Conservation (phyloP, 2,888 invertebrate genomes). For the Clepsis dumicolana region DNA sequence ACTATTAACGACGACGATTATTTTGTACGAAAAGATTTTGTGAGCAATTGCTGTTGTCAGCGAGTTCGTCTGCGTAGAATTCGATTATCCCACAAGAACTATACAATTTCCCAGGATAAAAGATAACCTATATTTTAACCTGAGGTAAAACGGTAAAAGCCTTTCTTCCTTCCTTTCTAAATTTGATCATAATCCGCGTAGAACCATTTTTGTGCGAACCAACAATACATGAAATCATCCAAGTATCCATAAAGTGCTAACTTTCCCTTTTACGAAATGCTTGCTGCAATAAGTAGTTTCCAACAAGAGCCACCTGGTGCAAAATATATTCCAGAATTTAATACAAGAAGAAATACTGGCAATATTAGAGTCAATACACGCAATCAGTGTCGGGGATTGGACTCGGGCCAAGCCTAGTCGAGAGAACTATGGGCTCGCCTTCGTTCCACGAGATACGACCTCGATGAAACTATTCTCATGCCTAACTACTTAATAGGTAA, state of each 20-base stretch:
- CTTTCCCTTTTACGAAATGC: not conserved
- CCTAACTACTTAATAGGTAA: slow-evolving; percentile 1
- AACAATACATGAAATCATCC: too few species aligned
- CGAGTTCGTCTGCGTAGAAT: not conserved
- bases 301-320: not conserved
- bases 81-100: too few species aligned
- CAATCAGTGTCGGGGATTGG: slow-evolving; percentile 70
- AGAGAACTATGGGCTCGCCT: slow-evolving; percentile 64
- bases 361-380: slow-evolving; percentile 69
- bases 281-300: not conserved
- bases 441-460: slow-evolving; percentile 70
- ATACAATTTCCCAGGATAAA: too few species aligned
- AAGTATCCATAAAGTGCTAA: too few species aligned
- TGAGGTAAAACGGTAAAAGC: too few species aligned
- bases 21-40: too few species aligned
- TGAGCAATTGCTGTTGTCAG: too few species aligned
- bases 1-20: too few species aligned
- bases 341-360: slow-evolving; percentile 66
- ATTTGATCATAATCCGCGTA: too few species aligned
- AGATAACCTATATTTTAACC: too few species aligned
- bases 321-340: slow-evolving; percentile 51
- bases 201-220: too few species aligned
- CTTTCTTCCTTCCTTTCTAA: too few species aligned
- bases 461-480: slow-evolving; percentile 41
- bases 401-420: slow-evolving; percentile 63